These are phyloP conservation scores for Hydra vulgaris DNA, from an alignment of 30 jellyfish, hydroid and myxozoan species.

Conservation along the genomic window DNA sequence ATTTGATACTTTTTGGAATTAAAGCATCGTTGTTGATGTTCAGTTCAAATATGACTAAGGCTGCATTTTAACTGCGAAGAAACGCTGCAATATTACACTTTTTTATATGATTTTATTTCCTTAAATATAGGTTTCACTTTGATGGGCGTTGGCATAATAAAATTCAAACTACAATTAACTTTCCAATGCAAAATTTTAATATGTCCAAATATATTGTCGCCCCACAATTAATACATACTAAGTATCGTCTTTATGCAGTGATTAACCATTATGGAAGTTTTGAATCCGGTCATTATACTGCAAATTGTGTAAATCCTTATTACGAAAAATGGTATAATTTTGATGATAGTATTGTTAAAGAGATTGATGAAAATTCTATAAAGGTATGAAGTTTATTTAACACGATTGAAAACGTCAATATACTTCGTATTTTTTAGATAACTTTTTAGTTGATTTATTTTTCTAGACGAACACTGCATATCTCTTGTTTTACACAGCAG, in stretches of 20 bases:
- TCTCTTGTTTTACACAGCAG: conserved; percentile 69
- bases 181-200: conserved; percentile 46
- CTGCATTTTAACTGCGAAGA: too few relatives aligned
- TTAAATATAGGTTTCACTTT: conserved; percentile 59
- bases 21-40: too few relatives aligned
- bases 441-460: too few relatives aligned
- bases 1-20: too few relatives aligned
- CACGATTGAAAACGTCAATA: too few relatives aligned
- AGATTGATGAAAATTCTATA: conserved; percentile 26
- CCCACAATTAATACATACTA: conserved; percentile 11
- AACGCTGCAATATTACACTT: too few relatives aligned
- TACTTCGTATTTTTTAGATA: too few relatives aligned
- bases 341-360: conserved; percentile 68
- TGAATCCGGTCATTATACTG: conserved; percentile 91
- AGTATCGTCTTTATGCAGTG: conserved; percentile 37
- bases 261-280: conserved; percentile 90
- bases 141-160: conserved; percentile 94
- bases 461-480: conserved; percentile 74
- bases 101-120: too few relatives aligned
- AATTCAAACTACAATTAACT: conserved; percentile 66
- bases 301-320: conserved; percentile 51
- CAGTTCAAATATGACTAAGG: too few relatives aligned
- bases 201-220: conserved; percentile 33
- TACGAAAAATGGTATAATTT: conserved; percentile 53
- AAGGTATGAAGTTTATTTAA: too few relatives aligned